Evolutionary conservation across 1,140 invertebrate genomes (phyloP).

Genomic region (Asbolus verrucosus): DNA sequence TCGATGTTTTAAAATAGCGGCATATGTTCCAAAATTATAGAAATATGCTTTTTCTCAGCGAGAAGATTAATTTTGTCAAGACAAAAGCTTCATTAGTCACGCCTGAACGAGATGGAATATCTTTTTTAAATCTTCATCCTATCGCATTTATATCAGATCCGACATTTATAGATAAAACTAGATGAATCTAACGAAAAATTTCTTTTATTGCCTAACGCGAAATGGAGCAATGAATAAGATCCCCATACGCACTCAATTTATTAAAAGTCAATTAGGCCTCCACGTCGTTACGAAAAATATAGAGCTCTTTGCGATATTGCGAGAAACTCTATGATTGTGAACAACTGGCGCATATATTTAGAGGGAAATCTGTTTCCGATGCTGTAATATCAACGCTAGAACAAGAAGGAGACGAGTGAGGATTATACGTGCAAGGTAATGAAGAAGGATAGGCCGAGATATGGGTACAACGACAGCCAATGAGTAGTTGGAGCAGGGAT

Average conservation of each 20-base stretch:
- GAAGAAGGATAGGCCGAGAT: slow-evolving; percentile 49
- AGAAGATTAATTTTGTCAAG: slow-evolving; percentile 40
- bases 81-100: slow-evolving; percentile 48
- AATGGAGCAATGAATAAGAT: too few relatives aligned
- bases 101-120: slow-evolving; percentile 5
- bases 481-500: slow-evolving; percentile 65
- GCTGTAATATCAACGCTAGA: slow-evolving; percentile 47
- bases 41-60: slow-evolving; percentile 47
- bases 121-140: neutral
- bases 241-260: too few relatives aligned
- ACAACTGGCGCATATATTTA: slow-evolving; percentile 35
- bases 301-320: neutral
- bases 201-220: too few relatives aligned
- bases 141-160: neutral
- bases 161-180: neutral
- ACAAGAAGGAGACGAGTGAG: slow-evolving; percentile 37
- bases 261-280: too few relatives aligned
- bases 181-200: too few relatives aligned
- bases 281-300: neutral
- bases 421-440: slow-evolving; percentile 46
- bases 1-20: slow-evolving; percentile 52
- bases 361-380: slow-evolving; percentile 28
- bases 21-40: slow-evolving; percentile 51
- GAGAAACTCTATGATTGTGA: neutral
- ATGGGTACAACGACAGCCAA: slow-evolving; percentile 57